Conservation (phyloP, 2,113 vertebrate species). For the Fregata magnificens region DNA sequence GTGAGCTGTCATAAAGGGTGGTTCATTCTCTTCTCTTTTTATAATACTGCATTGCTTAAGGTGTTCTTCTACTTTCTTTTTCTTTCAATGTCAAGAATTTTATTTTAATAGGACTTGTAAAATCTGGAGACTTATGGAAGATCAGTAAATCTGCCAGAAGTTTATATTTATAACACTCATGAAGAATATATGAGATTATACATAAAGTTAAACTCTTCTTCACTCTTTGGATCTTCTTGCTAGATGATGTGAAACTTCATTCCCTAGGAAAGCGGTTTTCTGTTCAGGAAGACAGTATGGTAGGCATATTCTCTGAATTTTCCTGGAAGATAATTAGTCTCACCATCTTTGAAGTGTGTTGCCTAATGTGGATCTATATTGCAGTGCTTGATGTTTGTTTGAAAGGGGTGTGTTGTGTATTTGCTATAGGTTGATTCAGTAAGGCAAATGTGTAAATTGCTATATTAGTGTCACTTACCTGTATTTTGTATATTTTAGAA, state of each 20-base stretch:
- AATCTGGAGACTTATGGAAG: background rate
- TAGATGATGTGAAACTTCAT: background rate
- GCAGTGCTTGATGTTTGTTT: background rate
- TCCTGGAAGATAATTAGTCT: background rate
- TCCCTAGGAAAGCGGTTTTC: background rate
- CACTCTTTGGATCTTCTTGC: background rate
- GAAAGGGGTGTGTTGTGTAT: background rate
- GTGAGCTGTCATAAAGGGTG: background rate
- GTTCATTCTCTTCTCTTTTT: background rate
- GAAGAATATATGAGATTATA: background rate
- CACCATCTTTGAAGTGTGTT: background rate
- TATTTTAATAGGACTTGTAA: background rate
- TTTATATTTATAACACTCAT: background rate
- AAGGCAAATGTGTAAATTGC: background rate
- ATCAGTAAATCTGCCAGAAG: constrained; percentile 24
- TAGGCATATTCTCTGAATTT: background rate
- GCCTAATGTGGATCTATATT: background rate
- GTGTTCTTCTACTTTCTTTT: background rate
- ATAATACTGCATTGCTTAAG: background rate
- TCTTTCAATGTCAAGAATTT: background rate
- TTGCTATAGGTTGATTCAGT: background rate
- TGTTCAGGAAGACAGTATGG: background rate
- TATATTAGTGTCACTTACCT: background rate
- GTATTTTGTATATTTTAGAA: background rate
- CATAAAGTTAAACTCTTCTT: background rate